phyloP scores from a whole-genome alignment of 2,113 vertebrate species.

The Semnornis frantzii region DNA sequence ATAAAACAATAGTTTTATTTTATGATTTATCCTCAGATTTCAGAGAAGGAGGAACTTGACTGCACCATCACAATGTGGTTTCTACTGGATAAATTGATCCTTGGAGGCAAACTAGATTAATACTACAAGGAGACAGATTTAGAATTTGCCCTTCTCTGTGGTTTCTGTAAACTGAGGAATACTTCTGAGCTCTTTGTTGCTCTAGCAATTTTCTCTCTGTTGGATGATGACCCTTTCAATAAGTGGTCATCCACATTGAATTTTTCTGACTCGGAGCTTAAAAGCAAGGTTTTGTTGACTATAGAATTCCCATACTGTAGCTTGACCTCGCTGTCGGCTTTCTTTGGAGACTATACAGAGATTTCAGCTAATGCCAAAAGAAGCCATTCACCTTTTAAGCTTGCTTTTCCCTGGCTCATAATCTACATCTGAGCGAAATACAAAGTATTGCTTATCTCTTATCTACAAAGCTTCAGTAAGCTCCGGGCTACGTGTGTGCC shows the following conservation, averaged over 20 bases:
- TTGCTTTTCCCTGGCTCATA: conserved; percentile 55
- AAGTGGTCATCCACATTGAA: conserved; percentile 61
- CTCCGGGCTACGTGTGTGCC: neutral
- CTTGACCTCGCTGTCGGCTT: conserved; percentile 49
- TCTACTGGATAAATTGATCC: conserved; percentile 38
- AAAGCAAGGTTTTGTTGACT: conserved; percentile 46
- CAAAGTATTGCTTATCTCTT: conserved; percentile 41
- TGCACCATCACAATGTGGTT: neutral
- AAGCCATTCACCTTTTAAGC: conserved; percentile 55
- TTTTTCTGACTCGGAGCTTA: conserved; percentile 52
- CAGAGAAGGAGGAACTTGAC: neutral
- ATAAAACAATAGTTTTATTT: neutral
- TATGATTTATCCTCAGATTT: conserved; percentile 20
- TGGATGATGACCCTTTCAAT: conserved; percentile 70
- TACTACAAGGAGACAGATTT: conserved; percentile 39
- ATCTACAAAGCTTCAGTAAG: conserved; percentile 26
- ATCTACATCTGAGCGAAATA: conserved; percentile 43
- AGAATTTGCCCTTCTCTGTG: conserved; percentile 43
- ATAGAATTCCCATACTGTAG: conserved; percentile 48
- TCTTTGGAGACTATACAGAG: conserved; percentile 54
- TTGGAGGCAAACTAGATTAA: conserved; percentile 48
- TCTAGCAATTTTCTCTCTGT: conserved; percentile 61
- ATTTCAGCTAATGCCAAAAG: conserved; percentile 46
- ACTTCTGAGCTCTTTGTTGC: conserved; percentile 56
- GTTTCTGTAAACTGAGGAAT: conserved; percentile 55